phyloP scores from a whole-genome alignment of 1,140 invertebrate genomes.

The Euglossa dilemma region DNA sequence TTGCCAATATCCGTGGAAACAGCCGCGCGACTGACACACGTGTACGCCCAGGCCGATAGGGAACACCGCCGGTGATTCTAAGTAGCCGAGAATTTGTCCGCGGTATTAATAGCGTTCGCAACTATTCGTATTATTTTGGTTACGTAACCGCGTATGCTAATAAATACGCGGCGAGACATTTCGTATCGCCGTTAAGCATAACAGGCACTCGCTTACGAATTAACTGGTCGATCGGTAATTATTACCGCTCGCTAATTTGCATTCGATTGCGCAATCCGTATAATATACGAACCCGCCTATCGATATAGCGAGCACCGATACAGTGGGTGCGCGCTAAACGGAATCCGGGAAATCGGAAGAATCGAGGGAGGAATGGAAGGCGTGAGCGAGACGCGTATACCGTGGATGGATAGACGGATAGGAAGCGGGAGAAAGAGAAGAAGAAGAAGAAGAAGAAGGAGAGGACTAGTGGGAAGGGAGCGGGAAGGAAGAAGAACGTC shows the following conservation, averaged over 20 bases:
- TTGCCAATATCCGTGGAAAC: slow-evolving; percentile 33
- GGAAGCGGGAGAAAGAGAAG: too few relatives aligned
- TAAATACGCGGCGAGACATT: slow-evolving; percentile 1
- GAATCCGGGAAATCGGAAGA: neutral
- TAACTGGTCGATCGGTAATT: neutral
- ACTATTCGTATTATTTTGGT: slow-evolving; percentile 15
- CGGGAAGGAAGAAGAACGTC: neutral
- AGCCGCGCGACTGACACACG: neutral
- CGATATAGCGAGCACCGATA: neutral
- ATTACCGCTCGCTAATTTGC: neutral
- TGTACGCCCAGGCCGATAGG: slow-evolving; percentile 10
- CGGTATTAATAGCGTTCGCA: slow-evolving; percentile 1
- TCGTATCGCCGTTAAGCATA: neutral
- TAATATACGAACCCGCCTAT: neutral
- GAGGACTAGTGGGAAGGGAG: neutral
- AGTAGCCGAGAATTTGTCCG: neutral
- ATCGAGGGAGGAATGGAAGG: neutral
- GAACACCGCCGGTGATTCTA: neutral
- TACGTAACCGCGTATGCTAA: neutral
- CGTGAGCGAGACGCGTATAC: too few relatives aligned
- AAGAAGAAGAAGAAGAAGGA: neutral
- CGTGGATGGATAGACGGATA: too few relatives aligned
- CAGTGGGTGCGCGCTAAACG: neutral
- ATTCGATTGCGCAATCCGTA: neutral
- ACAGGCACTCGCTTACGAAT: neutral